Evolutionary conservation across 2,888 invertebrate species (phyloP), one percentile per base, ranked within the genome.

Genomic region (Stictocephala bisonia): DNA sequence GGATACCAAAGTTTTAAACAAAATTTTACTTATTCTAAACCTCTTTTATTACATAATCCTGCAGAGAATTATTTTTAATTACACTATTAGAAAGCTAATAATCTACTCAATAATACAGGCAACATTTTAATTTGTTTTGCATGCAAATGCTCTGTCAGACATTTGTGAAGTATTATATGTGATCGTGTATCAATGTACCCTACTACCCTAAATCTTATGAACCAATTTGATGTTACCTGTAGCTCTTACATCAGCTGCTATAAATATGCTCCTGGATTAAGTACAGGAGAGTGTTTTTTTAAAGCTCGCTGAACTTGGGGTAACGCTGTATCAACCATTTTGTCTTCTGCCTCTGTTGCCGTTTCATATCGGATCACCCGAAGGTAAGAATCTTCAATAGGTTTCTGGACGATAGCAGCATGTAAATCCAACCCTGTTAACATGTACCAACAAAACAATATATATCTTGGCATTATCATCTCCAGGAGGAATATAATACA

Each of bases 331-430:
- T 75, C 75, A 67, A 77, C 75, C 60, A 75, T 76, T 44, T 77
- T 73, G 31, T 75, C 77, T 22, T 80, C 79, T 7, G 71, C 77
- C 78, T 83, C 82, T 3, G 81, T 77, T 71, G 83, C 84, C 13
- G 82, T 82, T 75, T 83, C 84, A 76, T 84, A 85, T 11, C 85
- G 81, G 74, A 85, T 85, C 74, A 84, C 84, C 79, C 84, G 84
- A 69, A 84, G 83, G 79, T 85, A 85, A 22, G 84, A 83, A 50
- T 85, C 84, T 78, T 84, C 84, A 13, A 79, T 77, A 13, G 79
- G 79, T 50, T 79, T 80, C 73, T 79, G 80, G 3, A 79, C 76
- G 24, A 77, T 71, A 27, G 74, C 72, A 56, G 77, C 74, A 48
- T 78, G 60, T 20, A 75, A 67, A 60, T 79, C 79, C 50, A 77